Evolutionary conservation across 2,797 vertebrate species (phyloP).

Genomic region (Gallinago stenura): DNA sequence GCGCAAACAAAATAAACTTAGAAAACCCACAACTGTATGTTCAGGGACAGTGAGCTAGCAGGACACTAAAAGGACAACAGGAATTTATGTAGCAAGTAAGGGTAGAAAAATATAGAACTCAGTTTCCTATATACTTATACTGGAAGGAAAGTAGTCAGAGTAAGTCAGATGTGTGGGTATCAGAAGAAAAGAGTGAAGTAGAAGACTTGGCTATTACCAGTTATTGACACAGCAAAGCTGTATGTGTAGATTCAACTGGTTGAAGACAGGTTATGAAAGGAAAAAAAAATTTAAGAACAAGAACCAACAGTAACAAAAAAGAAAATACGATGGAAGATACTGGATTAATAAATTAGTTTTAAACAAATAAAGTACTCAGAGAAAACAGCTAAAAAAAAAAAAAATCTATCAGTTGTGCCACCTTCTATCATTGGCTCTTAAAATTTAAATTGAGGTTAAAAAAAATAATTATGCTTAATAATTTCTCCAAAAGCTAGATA

Average conservation of each 20-base stretch:
- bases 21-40: neutral
- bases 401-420: neutral
- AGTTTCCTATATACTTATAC: neutral
- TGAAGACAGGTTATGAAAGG: neutral
- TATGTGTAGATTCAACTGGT: neutral
- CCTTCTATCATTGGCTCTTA: neutral
- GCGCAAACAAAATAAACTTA: neutral
- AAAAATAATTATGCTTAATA: neutral
- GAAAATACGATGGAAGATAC: neutral
- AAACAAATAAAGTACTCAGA: neutral
- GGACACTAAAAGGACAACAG: neutral
- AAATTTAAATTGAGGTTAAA: neutral
- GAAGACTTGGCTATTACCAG: neutral
- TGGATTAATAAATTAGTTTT: neutral
- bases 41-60: neutral
- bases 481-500: neutral
- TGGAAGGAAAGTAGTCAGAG: neutral
- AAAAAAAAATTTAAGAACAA: neutral
- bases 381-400: neutral
- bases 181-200: neutral
- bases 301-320: neutral
- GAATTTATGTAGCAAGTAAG: neutral
- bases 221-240: neutral
- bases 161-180: rapidly evolving
- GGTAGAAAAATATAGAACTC: neutral